A percentile compares a stretch with the other conserved stretches of the same genome.
These are phyloP conservation scores for Gisinianus flammeolus DNA, from an alignment of 2,888 invertebrate genomes.

Conservation along the genomic window DNA sequence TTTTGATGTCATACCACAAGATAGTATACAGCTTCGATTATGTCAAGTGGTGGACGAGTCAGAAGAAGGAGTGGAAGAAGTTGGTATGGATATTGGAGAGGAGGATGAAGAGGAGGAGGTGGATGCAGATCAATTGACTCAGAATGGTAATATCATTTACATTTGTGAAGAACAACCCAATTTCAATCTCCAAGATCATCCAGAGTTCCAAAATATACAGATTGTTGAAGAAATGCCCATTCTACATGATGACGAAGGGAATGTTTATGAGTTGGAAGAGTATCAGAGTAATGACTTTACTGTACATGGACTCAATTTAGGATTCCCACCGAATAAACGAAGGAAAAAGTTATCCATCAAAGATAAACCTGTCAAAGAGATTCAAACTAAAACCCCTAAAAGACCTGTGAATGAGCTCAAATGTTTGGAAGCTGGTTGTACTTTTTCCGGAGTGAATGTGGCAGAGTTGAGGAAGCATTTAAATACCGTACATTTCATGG, in stretches of 20 bases:
- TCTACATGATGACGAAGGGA: slow-evolving; percentile 39
- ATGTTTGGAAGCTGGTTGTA: slow-evolving; percentile 53
- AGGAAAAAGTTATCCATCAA: neutral
- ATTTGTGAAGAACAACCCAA: slow-evolving; percentile 27
- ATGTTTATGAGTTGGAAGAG: slow-evolving; percentile 38
- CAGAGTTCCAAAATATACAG: slow-evolving; percentile 10
- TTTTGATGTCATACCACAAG: slow-evolving; percentile 28
- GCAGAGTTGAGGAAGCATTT: slow-evolving; percentile 54
- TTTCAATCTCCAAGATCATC: neutral
- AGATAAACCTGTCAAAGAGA: neutral
- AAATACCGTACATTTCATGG: slow-evolving; percentile 38
- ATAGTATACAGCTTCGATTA: slow-evolving; percentile 29
- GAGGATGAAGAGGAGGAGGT: neutral
- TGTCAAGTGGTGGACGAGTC: slow-evolving; percentile 26
- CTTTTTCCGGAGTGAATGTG: slow-evolving; percentile 46
- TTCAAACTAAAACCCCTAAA: neutral
- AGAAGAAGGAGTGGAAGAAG: neutral
- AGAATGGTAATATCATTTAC: slow-evolving; percentile 29
- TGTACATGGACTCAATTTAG: neutral
- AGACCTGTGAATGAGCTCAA: slow-evolving; percentile 45
- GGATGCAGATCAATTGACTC: neutral
- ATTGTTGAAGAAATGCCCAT: slow-evolving; percentile 33
- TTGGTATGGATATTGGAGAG: neutral
- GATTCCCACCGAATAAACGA: slow-evolving; percentile 11
- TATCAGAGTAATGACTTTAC: neutral